phyloP scores from a whole-genome alignment of 2,113 vertebrate species.

The Terrapene triunguis region DNA sequence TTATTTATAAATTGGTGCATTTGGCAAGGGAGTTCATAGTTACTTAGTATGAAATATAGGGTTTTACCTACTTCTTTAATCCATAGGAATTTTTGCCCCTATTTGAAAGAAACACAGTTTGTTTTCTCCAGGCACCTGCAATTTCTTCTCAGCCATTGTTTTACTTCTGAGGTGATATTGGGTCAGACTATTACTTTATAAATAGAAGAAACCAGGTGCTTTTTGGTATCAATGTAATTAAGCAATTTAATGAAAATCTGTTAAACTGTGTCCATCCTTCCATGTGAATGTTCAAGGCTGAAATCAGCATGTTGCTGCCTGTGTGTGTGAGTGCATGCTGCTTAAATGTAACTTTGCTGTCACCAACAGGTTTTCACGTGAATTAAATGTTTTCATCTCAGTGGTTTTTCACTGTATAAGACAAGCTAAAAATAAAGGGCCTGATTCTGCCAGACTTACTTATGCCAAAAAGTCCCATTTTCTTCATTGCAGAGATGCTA shows the following conservation, averaged over 20 bases:
- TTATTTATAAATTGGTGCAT: neutral
- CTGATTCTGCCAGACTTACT: neutral
- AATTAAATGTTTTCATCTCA: conserved; percentile 59
- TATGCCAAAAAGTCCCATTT: neutral
- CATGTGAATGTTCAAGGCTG: conserved; percentile 62
- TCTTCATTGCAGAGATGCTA: neutral
- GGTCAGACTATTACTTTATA: conserved; percentile 69
- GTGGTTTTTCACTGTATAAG: conserved; percentile 17
- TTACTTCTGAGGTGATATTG: conserved; percentile 52
- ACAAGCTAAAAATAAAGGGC: conserved; percentile 53
- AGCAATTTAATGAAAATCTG: conserved; percentile 80
- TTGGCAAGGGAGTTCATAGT: neutral
- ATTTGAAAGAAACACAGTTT: conserved; percentile 35
- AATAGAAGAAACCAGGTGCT: conserved; percentile 74
- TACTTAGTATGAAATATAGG: neutral
- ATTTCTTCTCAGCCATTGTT: conserved; percentile 59
- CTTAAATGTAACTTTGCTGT: conserved; percentile 80
- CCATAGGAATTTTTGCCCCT: conserved; percentile 5
- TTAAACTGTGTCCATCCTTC: conserved; percentile 70
- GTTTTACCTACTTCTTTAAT: neutral
- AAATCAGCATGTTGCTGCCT: conserved; percentile 8
- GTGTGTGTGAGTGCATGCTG: conserved; percentile 7
- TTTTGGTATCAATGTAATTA: conserved; percentile 80
- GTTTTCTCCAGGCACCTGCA: neutral
- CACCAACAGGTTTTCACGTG: conserved; percentile 82